A percentile compares a stretch with the other conserved stretches of the same genome.
Evolutionary conservation across 2,797 vertebrate genomes (phyloP).

Genomic region (Arnoldichthys spilopterus): DNA sequence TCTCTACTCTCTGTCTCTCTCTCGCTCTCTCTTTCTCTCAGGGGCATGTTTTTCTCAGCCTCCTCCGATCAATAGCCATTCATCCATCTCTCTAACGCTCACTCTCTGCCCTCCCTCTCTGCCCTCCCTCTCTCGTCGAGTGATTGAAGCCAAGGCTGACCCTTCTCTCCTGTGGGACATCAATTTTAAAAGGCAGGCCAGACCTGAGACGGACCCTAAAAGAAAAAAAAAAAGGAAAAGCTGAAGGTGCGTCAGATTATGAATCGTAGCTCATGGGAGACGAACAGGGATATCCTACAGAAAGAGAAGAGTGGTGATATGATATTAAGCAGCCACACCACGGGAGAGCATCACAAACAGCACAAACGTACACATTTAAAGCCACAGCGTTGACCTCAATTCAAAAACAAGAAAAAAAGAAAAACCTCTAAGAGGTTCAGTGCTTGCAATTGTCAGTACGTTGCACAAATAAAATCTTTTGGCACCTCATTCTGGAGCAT

Average conservation of each 20-base stretch:
- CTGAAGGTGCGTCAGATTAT: conserved; percentile 43
- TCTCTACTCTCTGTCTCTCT: background rate
- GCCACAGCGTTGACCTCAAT: background rate
- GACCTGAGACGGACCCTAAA: conserved; percentile 8
- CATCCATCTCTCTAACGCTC: conserved; percentile 48
- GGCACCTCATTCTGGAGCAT: background rate
- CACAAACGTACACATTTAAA: conserved; percentile 15
- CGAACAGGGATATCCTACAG: conserved; percentile 10
- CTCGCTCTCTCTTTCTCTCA: background rate
- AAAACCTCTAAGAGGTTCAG: background rate
- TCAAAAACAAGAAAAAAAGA: background rate
- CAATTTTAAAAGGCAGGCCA: conserved; percentile 44
- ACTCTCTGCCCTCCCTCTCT: conserved; percentile 18
- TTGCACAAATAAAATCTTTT: background rate
- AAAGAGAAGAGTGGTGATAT: conserved; percentile 16
- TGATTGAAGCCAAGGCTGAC: conserved; percentile 52
- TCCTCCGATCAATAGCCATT: conserved; percentile 39
- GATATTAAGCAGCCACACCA: conserved; percentile 21
- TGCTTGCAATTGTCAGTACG: background rate
- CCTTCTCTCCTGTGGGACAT: conserved; percentile 50
- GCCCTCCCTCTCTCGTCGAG: conserved; percentile 30
- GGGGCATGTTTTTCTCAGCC: conserved; percentile 24
- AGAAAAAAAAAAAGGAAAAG: conserved; percentile 13
- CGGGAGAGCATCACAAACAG: conserved; percentile 16
- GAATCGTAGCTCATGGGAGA: conserved; percentile 39